Evolutionary conservation across 2,888 invertebrate genomes (phyloP), one percentile per base, ranked within the genome.

Genomic region (Allygus modestus): DNA sequence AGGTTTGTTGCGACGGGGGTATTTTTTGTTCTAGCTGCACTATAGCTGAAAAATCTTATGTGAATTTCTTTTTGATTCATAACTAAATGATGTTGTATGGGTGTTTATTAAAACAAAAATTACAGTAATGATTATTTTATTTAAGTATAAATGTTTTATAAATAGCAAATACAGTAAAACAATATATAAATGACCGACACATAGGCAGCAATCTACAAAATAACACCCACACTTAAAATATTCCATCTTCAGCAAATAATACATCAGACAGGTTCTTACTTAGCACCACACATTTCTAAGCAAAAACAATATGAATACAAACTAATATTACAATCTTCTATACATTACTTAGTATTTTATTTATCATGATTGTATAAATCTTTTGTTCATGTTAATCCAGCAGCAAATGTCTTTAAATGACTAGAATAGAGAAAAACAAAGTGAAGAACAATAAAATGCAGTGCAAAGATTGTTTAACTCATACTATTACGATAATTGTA

Each of bases 111-210:
- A 46, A 15, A 15, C 28, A 28, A 28, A 26, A 28, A 65, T 31
- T 65, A 65, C 65, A 65, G 65, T 65, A 65, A 65, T 65, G 65
- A 65, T 65, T 65, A 65, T 65, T 65, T 83, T 83, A 83, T 83
- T 83, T 75, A 73, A 83, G 73, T 83, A 83, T 83, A 83, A 83
- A 83, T 83, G 75, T 83, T 83, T 82, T 83, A 83, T 83, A 83
- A 83, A 83, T 83, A 83, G 83, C 75, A 75, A 83, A 58, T 83
- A 83, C 83, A 83, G 51, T 83, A 75, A 69, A 73, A 83, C 83
- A 75, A 83, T 75, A 75, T 75, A 83, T 71, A 33, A 41, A 61
- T 28, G 54, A 46, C 31, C 28, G 71, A 54, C 20, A 83, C 46
- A 73, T 46, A 51, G 28, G 58, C 31, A 54, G 58, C 79, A 58